These are phyloP conservation scores for Trididemnum nubilum DNA, from an alignment of 23 tunicate genomes.

Conservation along the genomic window DNA sequence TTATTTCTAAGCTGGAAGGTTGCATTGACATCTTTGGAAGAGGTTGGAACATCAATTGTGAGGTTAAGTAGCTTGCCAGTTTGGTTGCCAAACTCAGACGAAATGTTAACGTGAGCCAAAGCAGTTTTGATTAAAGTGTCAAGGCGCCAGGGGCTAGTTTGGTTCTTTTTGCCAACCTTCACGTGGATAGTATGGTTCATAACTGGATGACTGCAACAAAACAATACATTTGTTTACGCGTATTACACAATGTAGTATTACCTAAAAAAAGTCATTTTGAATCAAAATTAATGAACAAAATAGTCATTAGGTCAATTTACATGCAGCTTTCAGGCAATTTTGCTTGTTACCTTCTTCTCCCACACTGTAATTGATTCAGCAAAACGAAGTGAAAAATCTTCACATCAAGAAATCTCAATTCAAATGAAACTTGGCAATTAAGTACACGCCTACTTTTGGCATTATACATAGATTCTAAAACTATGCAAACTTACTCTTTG, in stretches of 20 bases:
- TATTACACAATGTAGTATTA: too few species aligned
- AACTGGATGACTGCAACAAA: background rate
- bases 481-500: slow-evolving; percentile 26
- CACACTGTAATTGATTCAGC: too few species aligned
- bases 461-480: too few species aligned
- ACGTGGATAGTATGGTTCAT: background rate
- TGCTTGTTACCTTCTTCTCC: too few species aligned
- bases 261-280: too few species aligned
- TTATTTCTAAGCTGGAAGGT: background rate
- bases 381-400: too few species aligned
- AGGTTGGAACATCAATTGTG: slow-evolving; percentile 8
- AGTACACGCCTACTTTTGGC: too few species aligned
- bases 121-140: background rate
- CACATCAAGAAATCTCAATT: too few species aligned
- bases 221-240: too few species aligned
- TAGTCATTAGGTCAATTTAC: background rate
- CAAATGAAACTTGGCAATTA: too few species aligned
- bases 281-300: background rate
- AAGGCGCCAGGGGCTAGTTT: background rate
- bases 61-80: background rate
- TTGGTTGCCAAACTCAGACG: background rate
- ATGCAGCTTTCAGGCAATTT: background rate
- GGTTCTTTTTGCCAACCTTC: background rate
- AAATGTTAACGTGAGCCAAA: background rate
- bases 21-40: background rate